Evolutionary conservation across 2,113 vertebrate genomes (phyloP).

Genomic region (Bubalus kerabau): DNA sequence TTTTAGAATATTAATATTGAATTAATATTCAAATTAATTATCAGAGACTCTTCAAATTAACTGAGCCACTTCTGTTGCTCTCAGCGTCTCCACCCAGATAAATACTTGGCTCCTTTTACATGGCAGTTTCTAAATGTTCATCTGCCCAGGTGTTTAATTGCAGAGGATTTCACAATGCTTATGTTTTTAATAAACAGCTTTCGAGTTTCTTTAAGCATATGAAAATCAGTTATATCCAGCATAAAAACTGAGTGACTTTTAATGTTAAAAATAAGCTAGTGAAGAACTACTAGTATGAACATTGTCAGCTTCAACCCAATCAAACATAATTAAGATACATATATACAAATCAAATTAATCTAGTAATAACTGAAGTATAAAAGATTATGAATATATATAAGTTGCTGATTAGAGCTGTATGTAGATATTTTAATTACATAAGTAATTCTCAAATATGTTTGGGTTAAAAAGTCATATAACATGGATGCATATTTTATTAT

Average conservation of each 20-base stretch:
- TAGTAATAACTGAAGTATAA: not conserved
- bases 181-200: not conserved
- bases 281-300: not conserved
- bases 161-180: not conserved
- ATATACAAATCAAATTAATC: not conserved
- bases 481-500: not conserved
- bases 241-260: not conserved
- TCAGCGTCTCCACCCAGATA: not conserved
- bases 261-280: not conserved
- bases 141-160: not conserved
- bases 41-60: not conserved
- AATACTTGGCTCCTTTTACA: not conserved
- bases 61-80: too few species aligned
- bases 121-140: not conserved
- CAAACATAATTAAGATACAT: not conserved
- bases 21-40: not conserved
- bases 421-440: slow-evolving; percentile 6
- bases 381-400: not conserved
- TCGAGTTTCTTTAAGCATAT: not conserved
- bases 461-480: not conserved
- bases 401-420: not conserved
- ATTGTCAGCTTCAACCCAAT: not conserved
- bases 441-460: not conserved
- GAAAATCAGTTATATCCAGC: not conserved
- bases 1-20: not conserved